These are phyloP conservation scores for Sakesphorus luctuosus DNA, from an alignment of 2,113 vertebrate genomes.

Conservation along the genomic window DNA sequence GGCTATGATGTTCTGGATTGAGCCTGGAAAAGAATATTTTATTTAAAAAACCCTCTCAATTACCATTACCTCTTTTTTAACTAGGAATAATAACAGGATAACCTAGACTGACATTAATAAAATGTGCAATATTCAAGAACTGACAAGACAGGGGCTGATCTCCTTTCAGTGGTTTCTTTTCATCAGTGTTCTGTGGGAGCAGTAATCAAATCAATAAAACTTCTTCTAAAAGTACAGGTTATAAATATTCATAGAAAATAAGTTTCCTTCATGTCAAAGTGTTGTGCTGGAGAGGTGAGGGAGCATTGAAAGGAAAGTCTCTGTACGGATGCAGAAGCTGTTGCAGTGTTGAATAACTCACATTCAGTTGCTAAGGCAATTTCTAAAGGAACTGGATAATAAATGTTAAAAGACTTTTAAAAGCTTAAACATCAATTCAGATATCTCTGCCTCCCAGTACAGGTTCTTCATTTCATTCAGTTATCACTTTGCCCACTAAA, in stretches of 20 bases:
- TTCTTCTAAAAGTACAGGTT: conserved; percentile 20
- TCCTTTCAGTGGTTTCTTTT: conserved; percentile 20
- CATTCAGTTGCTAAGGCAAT: conserved; percentile 27
- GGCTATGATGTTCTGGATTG: background rate
- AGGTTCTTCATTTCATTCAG: background rate
- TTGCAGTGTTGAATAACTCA: background rate
- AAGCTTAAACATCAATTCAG: conserved; percentile 11
- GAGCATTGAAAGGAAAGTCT: background rate
- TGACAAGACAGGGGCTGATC: conserved; percentile 38
- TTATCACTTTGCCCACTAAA: background rate
- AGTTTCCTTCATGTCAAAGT: conserved; percentile 28
- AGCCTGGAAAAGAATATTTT: background rate
- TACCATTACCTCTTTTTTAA: background rate
- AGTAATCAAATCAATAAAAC: conserved; percentile 44
- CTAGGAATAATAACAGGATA: background rate
- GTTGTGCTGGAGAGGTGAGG: background rate
- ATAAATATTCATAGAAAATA: conserved; percentile 34
- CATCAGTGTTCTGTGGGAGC: background rate
- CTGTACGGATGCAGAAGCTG: background rate
- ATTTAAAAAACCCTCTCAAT: background rate
- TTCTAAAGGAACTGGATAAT: background rate
- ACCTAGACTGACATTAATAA: background rate
- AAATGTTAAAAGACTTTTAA: background rate
- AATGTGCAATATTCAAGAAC: conserved; percentile 8
- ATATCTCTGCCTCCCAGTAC: background rate